Base-by-base conservation (phyloP, 2,797 vertebrate genomes). In the Linurgus olivaceus region DNA sequence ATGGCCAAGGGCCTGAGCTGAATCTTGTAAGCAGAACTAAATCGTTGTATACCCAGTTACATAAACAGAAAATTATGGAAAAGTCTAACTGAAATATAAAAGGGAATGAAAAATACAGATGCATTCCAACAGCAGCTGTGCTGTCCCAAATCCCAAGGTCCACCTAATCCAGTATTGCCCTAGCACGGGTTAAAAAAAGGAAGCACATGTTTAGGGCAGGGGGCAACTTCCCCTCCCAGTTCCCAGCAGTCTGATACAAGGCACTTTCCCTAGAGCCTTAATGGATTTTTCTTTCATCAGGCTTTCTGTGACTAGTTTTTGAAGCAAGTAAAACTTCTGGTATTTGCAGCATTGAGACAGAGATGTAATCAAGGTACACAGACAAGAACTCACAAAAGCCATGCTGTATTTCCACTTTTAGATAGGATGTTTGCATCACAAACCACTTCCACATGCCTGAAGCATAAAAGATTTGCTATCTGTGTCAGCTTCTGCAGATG, bases 391-490 rank as follows among this genome's bases (percentile, higher is more conserved):
- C 92, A 88, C 90, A 94, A 88, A 94, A 92, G 90, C 86, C 74
- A 58, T 61, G 65, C 77, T 54, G 45, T 62, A 72, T 89, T 91
- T 95, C 94, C 82, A 78, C 78, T 91, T 93, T 91, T 47, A 96
- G 81, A 79, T 85, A 68, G 54, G 16, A 67, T 4, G 86, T 94
- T 96, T 94, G 93, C 94, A 93, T 96, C 93, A 94, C 80, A 96
- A 97, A 95, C 86, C 93, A 96, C 90, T 96, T 96, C 84, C 94
- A 95, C 50, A 48, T 74, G 92, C 94, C 95, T 37, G 81, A 87
- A 95, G 94, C 95, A 85, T 54, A 85, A 91, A 82, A 97, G 80
- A 93, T 96, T 93, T 71, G 87, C 93, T 96, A 94, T 96, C 93
- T 93, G 35, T 81, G 70, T 92, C 93, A 90, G 86, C 82, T 93